These are phyloP conservation scores for Sthenelais limicola DNA, from an alignment of 2,888 invertebrate species.

Conservation along the genomic window DNA sequence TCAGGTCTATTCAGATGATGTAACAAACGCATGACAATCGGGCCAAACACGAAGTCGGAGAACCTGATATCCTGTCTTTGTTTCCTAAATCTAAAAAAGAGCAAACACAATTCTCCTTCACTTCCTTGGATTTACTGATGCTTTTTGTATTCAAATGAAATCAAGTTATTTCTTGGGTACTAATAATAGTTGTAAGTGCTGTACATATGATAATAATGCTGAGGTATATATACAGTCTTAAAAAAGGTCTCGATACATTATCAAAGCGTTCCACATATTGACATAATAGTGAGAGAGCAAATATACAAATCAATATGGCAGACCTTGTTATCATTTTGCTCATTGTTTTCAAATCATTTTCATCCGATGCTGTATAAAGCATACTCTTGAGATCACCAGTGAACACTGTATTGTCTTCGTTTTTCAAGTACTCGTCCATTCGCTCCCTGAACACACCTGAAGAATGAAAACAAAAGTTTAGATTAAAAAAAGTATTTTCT, in stretches of 20 bases:
- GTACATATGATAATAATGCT: no score
- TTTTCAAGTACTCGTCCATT: slow-evolving; percentile 79
- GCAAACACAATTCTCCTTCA: no score
- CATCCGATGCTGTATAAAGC: slow-evolving; percentile 80
- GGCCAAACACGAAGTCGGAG: slow-evolving; percentile 87
- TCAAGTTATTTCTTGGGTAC: no score
- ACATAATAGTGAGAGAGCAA: no score
- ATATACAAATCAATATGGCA: not conserved
- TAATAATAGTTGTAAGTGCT: no score
- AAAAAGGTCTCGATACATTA: no score
- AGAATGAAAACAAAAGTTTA: slow-evolving; percentile 56
- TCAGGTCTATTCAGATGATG: slow-evolving; percentile 81
- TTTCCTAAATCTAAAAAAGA: slow-evolving; percentile 81
- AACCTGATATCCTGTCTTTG: slow-evolving; percentile 81
- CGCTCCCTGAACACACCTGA: slow-evolving; percentile 80
- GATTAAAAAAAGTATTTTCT: no score
- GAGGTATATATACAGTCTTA: no score
- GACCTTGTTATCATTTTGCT: slow-evolving; percentile 82
- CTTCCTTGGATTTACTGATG: no score
- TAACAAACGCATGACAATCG: slow-evolving; percentile 86
- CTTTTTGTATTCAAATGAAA: no score
- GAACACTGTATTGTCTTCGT: slow-evolving; percentile 79
- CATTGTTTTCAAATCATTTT: slow-evolving; percentile 78
- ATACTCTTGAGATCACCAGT: slow-evolving; percentile 90
- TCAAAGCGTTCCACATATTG: no score